A percentile compares a stretch with the other conserved stretches of the same genome.
Evolutionary conservation across 2,888 invertebrate genomes (phyloP).

Genomic region (Drosophila anomalata): DNA sequence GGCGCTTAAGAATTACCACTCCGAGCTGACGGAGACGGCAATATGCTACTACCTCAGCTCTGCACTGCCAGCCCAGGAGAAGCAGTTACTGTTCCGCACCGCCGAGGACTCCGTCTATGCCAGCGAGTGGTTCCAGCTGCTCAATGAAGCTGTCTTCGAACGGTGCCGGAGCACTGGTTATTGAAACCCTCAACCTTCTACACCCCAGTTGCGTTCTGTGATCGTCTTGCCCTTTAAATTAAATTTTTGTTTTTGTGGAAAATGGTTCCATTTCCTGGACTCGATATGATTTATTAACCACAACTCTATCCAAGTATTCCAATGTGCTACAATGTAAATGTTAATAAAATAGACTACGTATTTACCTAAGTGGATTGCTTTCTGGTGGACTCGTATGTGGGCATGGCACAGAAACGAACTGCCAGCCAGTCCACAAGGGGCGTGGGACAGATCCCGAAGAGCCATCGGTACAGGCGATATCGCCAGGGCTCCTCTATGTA

Average conservation of each 20-base stretch:
- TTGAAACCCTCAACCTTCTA: slow-evolving; percentile 25
- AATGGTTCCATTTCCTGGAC: slow-evolving; percentile 47
- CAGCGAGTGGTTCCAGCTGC: slow-evolving; percentile 83
- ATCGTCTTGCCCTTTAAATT: slow-evolving; percentile 22
- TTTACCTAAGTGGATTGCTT: slow-evolving; percentile 17
- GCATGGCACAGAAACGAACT: slow-evolving; percentile 87
- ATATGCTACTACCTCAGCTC: slow-evolving; percentile 83
- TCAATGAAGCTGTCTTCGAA: slow-evolving; percentile 81
- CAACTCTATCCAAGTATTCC: slow-evolving; percentile 51
- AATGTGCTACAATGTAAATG: slow-evolving; percentile 35
- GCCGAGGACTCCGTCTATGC: slow-evolving; percentile 82
- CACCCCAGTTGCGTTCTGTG: slow-evolving; percentile 40
- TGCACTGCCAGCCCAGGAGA: slow-evolving; percentile 71
- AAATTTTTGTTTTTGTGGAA: slow-evolving; percentile 12
- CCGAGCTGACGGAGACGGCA: slow-evolving; percentile 82
- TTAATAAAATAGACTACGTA: slow-evolving; percentile 33
- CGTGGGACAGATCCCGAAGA: slow-evolving; percentile 87
- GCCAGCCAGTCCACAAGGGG: slow-evolving; percentile 86
- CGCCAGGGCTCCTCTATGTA: slow-evolving; percentile 90
- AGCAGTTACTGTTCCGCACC: slow-evolving; percentile 80
- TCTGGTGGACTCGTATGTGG: slow-evolving; percentile 79
- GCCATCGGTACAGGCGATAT: slow-evolving; percentile 87
- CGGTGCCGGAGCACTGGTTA: slow-evolving; percentile 77
- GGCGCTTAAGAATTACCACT: slow-evolving; percentile 83
- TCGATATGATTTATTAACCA: slow-evolving; percentile 39